A percentile compares a stretch with the other conserved stretches of the same genome.
These are phyloP conservation scores for Trachurus trachurus DNA, from an alignment of 2,797 vertebrate species.

Conservation along the genomic window DNA sequence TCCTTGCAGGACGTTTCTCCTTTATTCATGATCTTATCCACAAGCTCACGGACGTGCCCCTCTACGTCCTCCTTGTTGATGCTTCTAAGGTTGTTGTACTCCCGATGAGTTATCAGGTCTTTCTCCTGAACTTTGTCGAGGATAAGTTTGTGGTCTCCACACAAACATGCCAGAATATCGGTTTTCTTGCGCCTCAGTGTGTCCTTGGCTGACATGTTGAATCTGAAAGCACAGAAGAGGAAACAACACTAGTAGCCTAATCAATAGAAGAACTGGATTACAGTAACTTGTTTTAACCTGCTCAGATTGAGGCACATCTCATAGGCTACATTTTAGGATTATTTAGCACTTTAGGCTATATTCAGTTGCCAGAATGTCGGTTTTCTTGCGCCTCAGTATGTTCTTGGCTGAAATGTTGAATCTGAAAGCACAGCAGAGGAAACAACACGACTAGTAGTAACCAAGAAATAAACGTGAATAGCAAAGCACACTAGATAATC, in stretches of 20 bases:
- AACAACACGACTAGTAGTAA: too few species aligned
- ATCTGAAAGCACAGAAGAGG: constrained; percentile 14
- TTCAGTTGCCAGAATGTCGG: neutral
- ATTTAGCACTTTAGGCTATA: too few species aligned
- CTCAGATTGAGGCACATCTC: too few species aligned
- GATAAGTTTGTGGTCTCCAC: constrained; percentile 47
- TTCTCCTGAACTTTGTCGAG: constrained; percentile 58
- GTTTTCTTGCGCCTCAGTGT: constrained; percentile 59
- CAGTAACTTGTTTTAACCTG: too few species aligned
- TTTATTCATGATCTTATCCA: constrained; percentile 80
- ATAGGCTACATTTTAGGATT: too few species aligned
- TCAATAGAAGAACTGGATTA: too few species aligned
- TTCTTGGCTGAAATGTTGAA: constrained; percentile 58
- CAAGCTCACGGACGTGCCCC: constrained; percentile 47
- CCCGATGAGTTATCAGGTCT: constrained; percentile 44
- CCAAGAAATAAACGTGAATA: neutral
- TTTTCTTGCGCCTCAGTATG: constrained; percentile 57
- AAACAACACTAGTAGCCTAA: neutral
- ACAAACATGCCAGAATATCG: constrained; percentile 25
- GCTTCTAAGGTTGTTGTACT: constrained; percentile 73
- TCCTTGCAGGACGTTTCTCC: constrained; percentile 58
- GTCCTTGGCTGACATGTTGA: constrained; percentile 58
- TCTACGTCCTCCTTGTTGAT: constrained; percentile 29
- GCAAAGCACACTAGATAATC: neutral
- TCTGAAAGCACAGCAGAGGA: constrained; percentile 14